phyloP scores from a whole-genome alignment of 2,797 vertebrate genomes.

The Melanotaenia nigrans region DNA sequence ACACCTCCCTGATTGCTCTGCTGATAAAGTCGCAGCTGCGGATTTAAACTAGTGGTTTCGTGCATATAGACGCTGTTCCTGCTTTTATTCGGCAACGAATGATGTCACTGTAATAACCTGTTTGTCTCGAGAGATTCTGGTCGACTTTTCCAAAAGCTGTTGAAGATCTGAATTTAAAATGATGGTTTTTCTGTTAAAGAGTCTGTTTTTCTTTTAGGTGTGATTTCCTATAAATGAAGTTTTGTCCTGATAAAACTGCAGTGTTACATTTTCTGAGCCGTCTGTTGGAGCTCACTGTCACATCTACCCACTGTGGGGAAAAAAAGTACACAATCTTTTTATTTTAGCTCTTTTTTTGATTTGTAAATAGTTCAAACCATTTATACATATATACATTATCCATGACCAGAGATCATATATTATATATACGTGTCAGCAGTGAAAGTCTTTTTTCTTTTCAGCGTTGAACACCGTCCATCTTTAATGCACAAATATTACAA shows the following conservation, averaged over 20 bases:
- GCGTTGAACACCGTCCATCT: too few relatives aligned
- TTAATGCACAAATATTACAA: neutral
- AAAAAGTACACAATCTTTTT: too few relatives aligned
- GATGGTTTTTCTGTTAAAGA: neutral
- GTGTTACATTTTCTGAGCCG: neutral
- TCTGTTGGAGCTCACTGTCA: neutral
- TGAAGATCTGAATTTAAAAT: neutral
- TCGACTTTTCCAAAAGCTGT: neutral
- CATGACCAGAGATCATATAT: too few relatives aligned
- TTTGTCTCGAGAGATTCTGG: neutral
- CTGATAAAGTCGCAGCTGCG: slow-evolving; percentile 1
- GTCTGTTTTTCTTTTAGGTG: neutral
- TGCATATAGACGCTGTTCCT: neutral
- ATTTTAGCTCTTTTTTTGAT: too few relatives aligned
- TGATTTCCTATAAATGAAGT: neutral
- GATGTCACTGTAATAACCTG: neutral
- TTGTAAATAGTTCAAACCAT: too few relatives aligned
- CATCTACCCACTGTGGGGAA: too few relatives aligned
- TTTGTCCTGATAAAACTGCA: neutral
- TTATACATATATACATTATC: too few relatives aligned
- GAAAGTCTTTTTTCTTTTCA: too few relatives aligned
- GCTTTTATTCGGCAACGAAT: neutral
- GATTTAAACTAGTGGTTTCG: slow-evolving; percentile 16
- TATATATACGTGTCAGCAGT: too few relatives aligned
- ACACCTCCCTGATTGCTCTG: slow-evolving; percentile 3